Evolutionary conservation across 2,113 vertebrate genomes (phyloP).

Genomic region (Pachypanchax playfairii): DNA sequence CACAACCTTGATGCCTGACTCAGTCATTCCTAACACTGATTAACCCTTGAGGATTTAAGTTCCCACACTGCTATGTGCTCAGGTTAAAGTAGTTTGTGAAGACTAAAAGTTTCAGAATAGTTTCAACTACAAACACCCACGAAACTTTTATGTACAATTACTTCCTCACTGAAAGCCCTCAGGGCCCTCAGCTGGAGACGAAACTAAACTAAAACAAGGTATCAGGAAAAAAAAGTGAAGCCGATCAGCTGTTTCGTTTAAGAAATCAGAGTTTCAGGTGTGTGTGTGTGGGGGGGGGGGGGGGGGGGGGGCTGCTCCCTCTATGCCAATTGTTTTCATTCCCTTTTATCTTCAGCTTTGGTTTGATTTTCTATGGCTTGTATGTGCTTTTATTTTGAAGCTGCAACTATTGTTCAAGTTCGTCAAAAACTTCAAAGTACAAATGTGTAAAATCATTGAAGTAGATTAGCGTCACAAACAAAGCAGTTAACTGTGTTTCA

Average conservation of each 20-base stretch:
- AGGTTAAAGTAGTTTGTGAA: slow-evolving; percentile 37
- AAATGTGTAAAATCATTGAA: no score
- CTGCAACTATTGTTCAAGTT: neutral
- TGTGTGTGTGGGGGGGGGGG: no score
- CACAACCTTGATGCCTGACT: slow-evolving; percentile 45
- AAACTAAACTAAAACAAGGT: slow-evolving; percentile 5
- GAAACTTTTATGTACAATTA: slow-evolving; percentile 37
- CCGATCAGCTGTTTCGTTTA: slow-evolving; percentile 23
- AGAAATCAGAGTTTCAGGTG: slow-evolving; percentile 9
- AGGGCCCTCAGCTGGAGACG: neutral
- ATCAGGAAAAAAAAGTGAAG: slow-evolving; percentile 2
- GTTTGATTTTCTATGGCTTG: neutral
- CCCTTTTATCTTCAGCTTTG: neutral
- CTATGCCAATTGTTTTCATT: neutral
- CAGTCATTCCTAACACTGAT: slow-evolving; percentile 60
- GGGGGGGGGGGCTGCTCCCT: no score
- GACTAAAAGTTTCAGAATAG: slow-evolving; percentile 1
- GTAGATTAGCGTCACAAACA: no score
- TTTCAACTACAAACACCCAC: slow-evolving; percentile 13
- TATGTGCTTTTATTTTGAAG: neutral
- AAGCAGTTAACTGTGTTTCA: no score
- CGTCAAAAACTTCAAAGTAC: no score
- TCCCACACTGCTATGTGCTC: slow-evolving; percentile 30
- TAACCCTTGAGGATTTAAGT: slow-evolving; percentile 56
- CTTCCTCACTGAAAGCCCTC: slow-evolving; percentile 11